phyloP scores from a whole-genome alignment of 2,888 invertebrate species.

The Euphydryas editha region DNA sequence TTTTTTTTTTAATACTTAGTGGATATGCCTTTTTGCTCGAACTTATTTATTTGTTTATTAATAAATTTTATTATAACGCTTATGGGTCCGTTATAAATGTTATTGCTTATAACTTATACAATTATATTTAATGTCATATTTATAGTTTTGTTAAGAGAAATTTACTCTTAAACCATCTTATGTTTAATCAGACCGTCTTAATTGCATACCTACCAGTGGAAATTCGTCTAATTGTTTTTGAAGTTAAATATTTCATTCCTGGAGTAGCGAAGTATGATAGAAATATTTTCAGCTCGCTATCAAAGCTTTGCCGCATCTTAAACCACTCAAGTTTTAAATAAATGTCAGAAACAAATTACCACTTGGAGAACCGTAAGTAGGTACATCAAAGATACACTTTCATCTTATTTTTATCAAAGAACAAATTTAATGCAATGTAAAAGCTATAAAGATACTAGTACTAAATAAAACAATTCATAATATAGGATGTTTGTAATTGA shows the following conservation, averaged over 20 bases:
- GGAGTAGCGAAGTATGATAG: slow-evolving; percentile 26
- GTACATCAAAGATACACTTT: slow-evolving; percentile 31
- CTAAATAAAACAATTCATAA: no score
- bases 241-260: slow-evolving; percentile 37
- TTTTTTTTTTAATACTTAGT: no score
- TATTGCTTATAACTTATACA: not conserved
- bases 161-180: not conserved
- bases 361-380: slow-evolving; percentile 22
- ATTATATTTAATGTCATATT: not conserved
- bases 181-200: slow-evolving; percentile 3
- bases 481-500: no score
- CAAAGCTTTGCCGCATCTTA: slow-evolving; percentile 34
- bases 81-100: no score
- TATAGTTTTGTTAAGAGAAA: not conserved
- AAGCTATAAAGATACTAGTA: not conserved
- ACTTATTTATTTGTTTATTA: no score
- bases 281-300: slow-evolving; percentile 33
- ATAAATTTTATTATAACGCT: no score
- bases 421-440: not conserved
- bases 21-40: no score
- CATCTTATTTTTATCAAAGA: slow-evolving; percentile 8
- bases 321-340: slow-evolving; percentile 35
- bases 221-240: slow-evolving; percentile 13
- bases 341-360: slow-evolving; percentile 41
- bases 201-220: not conserved